These are phyloP conservation scores for Channa maculata DNA, from an alignment of 2,113 vertebrate species.

Conservation along the genomic window DNA sequence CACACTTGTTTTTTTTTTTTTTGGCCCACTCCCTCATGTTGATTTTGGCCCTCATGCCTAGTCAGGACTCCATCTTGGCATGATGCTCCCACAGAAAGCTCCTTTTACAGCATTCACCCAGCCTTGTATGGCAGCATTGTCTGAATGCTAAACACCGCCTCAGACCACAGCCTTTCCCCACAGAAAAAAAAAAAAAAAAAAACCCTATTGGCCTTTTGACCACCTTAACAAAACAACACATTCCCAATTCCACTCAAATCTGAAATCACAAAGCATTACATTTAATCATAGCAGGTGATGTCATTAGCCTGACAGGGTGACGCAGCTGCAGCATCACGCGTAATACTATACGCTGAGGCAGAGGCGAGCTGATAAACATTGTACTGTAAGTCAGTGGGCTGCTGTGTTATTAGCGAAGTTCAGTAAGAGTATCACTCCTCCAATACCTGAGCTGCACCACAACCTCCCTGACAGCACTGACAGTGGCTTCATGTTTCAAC, in stretches of 20 bases:
- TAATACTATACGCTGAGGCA: background rate
- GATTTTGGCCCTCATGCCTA: conserved; percentile 38
- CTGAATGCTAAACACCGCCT: conserved; percentile 67
- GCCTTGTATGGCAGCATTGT: conserved; percentile 68
- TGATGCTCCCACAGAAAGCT: conserved; percentile 42
- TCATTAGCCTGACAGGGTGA: background rate
- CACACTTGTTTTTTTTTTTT: background rate
- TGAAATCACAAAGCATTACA: background rate
- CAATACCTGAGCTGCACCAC: background rate
- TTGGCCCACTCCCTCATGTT: conserved; percentile 27
- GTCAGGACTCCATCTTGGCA: conserved; percentile 56
- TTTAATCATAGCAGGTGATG: background rate
- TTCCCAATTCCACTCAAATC: background rate
- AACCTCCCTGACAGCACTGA: background rate
- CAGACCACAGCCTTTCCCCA: conserved; percentile 20
- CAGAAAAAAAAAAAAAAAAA: background rate
- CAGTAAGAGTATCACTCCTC: conserved; percentile 12
- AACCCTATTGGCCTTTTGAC: conserved; percentile 47
- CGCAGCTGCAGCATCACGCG: background rate
- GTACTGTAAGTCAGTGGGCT: background rate
- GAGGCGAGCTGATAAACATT: background rate
- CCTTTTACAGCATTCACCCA: conserved; percentile 37
- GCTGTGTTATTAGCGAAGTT: conserved; percentile 16
- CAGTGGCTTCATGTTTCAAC: background rate
- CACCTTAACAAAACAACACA: conserved; percentile 26